Evolutionary conservation across 64 coral and sea anemone genomes (phyloP), one percentile per base, ranked within the genome.

Genomic region (Porites lutea): DNA sequence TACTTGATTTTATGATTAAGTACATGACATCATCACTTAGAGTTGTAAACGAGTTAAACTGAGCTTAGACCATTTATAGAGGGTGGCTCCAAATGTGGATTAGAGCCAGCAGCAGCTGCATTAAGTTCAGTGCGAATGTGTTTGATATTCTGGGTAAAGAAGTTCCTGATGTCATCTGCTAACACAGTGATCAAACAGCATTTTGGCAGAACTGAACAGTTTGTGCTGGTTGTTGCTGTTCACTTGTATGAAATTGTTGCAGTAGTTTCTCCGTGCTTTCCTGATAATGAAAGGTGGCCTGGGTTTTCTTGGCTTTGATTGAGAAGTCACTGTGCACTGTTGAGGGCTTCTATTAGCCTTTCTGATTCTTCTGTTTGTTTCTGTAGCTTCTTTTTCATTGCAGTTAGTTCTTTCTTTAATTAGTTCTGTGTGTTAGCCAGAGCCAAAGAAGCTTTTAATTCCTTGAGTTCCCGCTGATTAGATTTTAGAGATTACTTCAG

Each of bases 111-210:
- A 54, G 58, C 48, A 71, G 62, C 75, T 59, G 79, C 59, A 52
- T 91, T 79, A 27, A 91, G 79, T 46, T 81, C 76, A 2, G 74
- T 22, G n/a, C 76, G 88, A 37, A 37, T 71, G 7, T 21, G 49
- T 45, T 82, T 66, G 61, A 86, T 92, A 61, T 92, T 92, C 43
- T 74, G 79, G 11, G 67, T 18, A 59, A 92, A 92, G 72, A 83
- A 87, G 58, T 93, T 78, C 21, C 73, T 48, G 52, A 89, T 89
- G 67, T 89, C 88, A 79, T 89, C 67, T 62, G 88, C 74, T 68
- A 79, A 16, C 23, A 66, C 66, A 65, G 59, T 89, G 52, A 63
- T 75, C 87, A 90, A 59, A 54, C n/a, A 81, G 54, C 3, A 27
- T 21, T 15, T 89, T 89, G 2, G 71, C 49, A 23, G 76, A 61